Base-by-base conservation (phyloP, 2,113 vertebrate species). In the Salvator merianae region DNA sequence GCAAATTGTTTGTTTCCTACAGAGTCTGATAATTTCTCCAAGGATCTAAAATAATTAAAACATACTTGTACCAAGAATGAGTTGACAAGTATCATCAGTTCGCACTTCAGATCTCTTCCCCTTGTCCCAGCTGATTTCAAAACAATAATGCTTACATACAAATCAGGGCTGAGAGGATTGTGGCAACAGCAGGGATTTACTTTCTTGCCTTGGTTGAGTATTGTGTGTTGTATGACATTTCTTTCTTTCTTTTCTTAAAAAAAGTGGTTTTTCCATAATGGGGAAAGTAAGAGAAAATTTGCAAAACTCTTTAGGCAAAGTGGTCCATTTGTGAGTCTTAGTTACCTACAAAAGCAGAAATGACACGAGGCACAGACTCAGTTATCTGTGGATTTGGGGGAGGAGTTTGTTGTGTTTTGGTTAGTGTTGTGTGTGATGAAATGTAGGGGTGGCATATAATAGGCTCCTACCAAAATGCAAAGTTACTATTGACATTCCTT, bases 1-100 rank as follows among this genome's bases (percentile, higher is more conserved):
- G 66, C 55, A 74, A 89, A 2, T 28, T 36, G 43, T 59, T 53
- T 32, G 38, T 91, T 87, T 89, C 63, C 71, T 0, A 0, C 32
- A 36, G 82, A 85, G 47, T 79, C 75, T 66, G 32, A 81, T 86
- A 26, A 88, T 91, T 77, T 90, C 84, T 89, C 74, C 28, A 38
- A 89, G 82, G 88, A 71, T 13, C 0, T 12, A 47, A 32, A 81
- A 81, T 86, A 77, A 81, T 87, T 91, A 81, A 84, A 84, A 87
- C 79, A 82, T 0, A 10, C 83, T 73, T 79, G 76, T 68, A 87
- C 40, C 2, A 1, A 28, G 40, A 82, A 70, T 63, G 81, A 84
- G 83, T 43, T 88, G 85, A 84, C 83, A 84, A 81, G 79, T 40
- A 38, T 3, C 43, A 76, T 55, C 68, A 34, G 62, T 40, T 76